Base-by-base conservation (phyloP, 1,140 invertebrate species). In the Trissolcus basalis region DNA sequence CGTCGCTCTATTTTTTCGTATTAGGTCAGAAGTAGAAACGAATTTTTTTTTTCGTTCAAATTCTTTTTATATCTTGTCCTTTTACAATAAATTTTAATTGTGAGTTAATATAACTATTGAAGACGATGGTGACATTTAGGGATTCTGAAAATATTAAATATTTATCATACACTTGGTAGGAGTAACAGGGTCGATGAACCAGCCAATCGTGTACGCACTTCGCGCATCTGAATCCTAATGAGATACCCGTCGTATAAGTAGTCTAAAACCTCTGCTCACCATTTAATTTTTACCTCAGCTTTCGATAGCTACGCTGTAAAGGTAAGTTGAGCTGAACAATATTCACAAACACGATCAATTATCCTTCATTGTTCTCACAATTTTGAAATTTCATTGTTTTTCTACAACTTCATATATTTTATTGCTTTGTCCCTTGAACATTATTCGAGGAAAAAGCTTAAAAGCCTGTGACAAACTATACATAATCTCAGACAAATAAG, bases 161-260 rank as follows among this genome's bases (percentile, higher is more conserved):
- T 74, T 27, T 61, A 74, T 74, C 48, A 68, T 74, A 68, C 44
- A 41, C 45, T 49, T 12, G 58, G 78, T 75, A 80, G 75, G 79
- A 82, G 80, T 68, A 77, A 81, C 69, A 81, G 79, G 86, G 84
- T 87, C 85, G 85, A 82, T 83, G 86, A 87, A 86, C 86, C 79
- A 84, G 65, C 86, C 86, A 88, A 88, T 87, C 82, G 77, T 39
- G 36, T 81, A 73, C 67, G 69, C 67, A 69, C 71, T 82, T 77
- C 76, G 80, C 85, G 81, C 80, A 85, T 81, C 83, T 87, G 86
- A 87, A 88, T 88, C 85, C 77, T 86, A 86, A 86, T 85, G 85
- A 88, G 85, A 81, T 70, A 80, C 83, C 78, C 78, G 71, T 80
- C 72, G 79, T 88, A 88, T 88, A 88, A 87, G 86, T 86, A 81